phyloP scores from a whole-genome alignment of 2,797 vertebrate genomes.

The Carapus acus region DNA sequence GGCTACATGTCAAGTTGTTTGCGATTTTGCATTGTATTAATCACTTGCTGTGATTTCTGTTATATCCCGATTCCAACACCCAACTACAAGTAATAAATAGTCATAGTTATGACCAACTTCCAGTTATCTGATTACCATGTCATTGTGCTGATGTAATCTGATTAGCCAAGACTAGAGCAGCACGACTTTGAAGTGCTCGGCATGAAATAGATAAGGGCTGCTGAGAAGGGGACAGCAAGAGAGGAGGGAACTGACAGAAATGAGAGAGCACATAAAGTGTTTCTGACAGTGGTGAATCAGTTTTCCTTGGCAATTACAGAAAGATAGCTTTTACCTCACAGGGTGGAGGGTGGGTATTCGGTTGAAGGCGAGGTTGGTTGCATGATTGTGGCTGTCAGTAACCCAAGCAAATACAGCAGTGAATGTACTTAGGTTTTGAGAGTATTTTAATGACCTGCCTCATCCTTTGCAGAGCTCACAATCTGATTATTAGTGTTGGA shows the following conservation, averaged over 20 bases:
- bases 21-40: no score
- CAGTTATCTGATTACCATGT: constrained; percentile 43
- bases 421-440: constrained; percentile 51
- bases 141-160: constrained; percentile 37
- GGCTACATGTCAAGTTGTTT: no score
- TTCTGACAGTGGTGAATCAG: constrained; percentile 54
- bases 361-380: neutral
- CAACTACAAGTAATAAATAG: constrained; percentile 17
- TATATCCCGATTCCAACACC: no score
- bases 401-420: constrained; percentile 46
- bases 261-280: constrained; percentile 54
- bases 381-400: constrained; percentile 47
- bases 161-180: constrained; percentile 33
- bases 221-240: constrained; percentile 41
- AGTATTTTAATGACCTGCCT: constrained; percentile 68
- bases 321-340: constrained; percentile 62
- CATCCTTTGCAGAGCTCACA: constrained; percentile 59
- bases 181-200: constrained; percentile 40
- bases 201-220: constrained; percentile 44
- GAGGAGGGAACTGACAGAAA: constrained; percentile 49
- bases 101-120: constrained; percentile 34
- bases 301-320: constrained; percentile 61
- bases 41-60: no score
- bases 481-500: constrained; percentile 71
- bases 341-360: constrained; percentile 11